Evolutionary conservation across 2,888 invertebrate genomes (phyloP), one percentile per base, ranked within the genome.

Genomic region (Noctua fimbriata): DNA sequence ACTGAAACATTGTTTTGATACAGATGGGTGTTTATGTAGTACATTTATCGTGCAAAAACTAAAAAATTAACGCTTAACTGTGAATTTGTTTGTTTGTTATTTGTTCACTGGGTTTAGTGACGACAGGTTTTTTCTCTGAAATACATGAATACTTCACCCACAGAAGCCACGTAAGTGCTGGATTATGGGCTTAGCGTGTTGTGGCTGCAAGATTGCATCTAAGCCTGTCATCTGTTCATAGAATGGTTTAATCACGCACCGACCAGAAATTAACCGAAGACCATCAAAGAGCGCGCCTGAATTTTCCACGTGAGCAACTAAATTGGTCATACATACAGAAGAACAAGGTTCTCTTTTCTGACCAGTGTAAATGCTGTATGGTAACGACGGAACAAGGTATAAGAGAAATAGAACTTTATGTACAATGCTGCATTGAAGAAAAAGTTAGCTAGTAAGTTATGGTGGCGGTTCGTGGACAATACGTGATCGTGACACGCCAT

Each of bases 21-120:
- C 63, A 18, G 21, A 63, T 28, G 18, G 3, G 32, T 21, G 63
- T 63, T 18, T 21, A 28, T 32, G 18, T 63, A 63, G 63, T 32
- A 18, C 60, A 63, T 63, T 63, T 32, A 63, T 32, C 32, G 60
- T 60, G 28, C 16, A 32, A 18, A 60, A 63, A 63, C 63, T 63
- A 63, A 63, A 63, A 63, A 63, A 63, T 63, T 63, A 32, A 63
- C 63, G 18, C 63, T 32, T 21, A 18, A 9, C 63, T 63, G 63
- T 63, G 9, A 63, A 63, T 63, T 63, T 63, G 18, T 63, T 63
- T 63, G 18, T 63, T 63, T 32, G n/a, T 55, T n/a, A n/a, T 71
- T 21, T n/a, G 36, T 55, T 55, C 18, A 41, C 7, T 55, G 55
- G 14, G 36, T 21, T 71, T 36, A 55, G 71, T 24, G 28, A 69